Evolutionary conservation across 1,140 invertebrate genomes (phyloP), one percentile per base, ranked within the genome.

Genomic region (Megathymus violae): DNA sequence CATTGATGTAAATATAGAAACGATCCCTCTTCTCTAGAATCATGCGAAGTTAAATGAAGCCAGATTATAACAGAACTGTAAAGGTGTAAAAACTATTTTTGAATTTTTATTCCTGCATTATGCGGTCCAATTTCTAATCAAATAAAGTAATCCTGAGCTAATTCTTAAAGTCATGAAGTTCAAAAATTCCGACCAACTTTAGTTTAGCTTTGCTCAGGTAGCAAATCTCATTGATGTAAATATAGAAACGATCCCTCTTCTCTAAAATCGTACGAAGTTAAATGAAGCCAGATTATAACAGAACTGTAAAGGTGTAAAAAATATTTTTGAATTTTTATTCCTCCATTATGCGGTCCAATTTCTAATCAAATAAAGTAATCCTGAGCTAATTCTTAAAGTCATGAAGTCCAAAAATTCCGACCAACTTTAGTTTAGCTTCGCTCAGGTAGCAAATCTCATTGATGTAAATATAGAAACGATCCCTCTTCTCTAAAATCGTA

Each of bases 241-340:
- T 40, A 17, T 52, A 52, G 50, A 40, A 40, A 40, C 11, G 36
- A 34, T 11, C 19, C 50, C 38, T 52, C 40, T 16, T 51, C 48
- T 52, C 50, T 16, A 19, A 38, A 17, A 36, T 40, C 31, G 36
- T 16, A 16, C 36, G 36, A 52, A 52, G 36, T 52, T 40, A 51
- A 31, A 31, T 9, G 27, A 16, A 15, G 50, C 7, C 16, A 40
- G 34, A 22, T 31, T 31, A 9, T 52, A 17, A 36, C 17, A n/a
- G n/a, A 38, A 51, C 15, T 51, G n/a, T n/a, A n/a, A n/a, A n/a
- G n/a, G n/a, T n/a, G n/a, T n/a, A n/a, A n/a, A n/a, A n/a, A n/a
- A n/a, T n/a, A n/a, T n/a, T n/a, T n/a, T n/a, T n/a, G n/a, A n/a
- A n/a, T n/a, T n/a, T n/a, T n/a, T n/a, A n/a, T n/a, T 1, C 27